Evolutionary conservation across 1,140 invertebrate genomes (phyloP), one percentile per base, ranked within the genome.

Genomic region (Druon quercuslanigerum): DNA sequence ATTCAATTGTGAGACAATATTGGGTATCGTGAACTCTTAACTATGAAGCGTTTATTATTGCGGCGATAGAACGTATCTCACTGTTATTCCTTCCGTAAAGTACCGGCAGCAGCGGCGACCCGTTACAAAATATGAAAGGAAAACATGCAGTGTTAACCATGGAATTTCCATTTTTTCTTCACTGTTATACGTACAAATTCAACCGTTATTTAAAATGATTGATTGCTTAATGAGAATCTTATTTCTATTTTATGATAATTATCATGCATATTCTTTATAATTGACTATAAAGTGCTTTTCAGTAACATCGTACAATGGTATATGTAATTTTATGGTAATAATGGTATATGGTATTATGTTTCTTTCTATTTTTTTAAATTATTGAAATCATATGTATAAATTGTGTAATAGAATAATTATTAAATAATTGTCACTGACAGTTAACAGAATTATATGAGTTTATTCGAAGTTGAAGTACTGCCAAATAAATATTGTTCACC

Each of bases 161-260:
- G 60, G 60, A 66, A 66, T 66, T 66, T 66, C n/a, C 60, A 40
- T 40, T 66, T 66, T 66, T 66, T 40, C 16, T 66, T 25, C 60
- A 13, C 33, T 40, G 40, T 40, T 46, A 33, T 40, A 14, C 16
- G 40, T 66, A 66, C 6, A 14, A 46, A 66, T 66, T 66, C 25
- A 33, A 16, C 25, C 2, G 14, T 66, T 14, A n/a, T 66, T 12
- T 14, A n/a, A n/a, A 66, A 66, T 46, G 33, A 33, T 40, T 66
- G 60, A 66, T 7, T 25, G 40, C 8, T 66, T 66, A 3, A 66
- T 66, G 17, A 19, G 12, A 56, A 66, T 66, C 16, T 40, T 3
- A 66, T 25, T 60, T 60, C 25, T 60, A 60, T 25, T 20, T 19
- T 54, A 17, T n/a, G 17, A 3, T 17, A 54, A n/a, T 46, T 11